Evolutionary conservation across 2,797 vertebrate genomes (phyloP), one percentile per base, ranked within the genome.

Genomic region (Falco cherrug): DNA sequence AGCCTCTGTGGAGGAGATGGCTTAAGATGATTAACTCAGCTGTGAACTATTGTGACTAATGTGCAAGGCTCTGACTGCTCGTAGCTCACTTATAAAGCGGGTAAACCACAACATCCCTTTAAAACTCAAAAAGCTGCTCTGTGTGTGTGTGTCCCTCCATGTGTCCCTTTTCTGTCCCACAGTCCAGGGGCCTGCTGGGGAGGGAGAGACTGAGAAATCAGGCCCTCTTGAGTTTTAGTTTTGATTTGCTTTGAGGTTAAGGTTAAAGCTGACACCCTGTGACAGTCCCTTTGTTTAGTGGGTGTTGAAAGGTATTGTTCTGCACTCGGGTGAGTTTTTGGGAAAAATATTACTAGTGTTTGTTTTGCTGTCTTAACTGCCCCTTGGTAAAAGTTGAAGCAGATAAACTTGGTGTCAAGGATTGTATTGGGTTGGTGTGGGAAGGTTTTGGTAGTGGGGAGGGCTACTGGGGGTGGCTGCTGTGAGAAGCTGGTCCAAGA

Each of bases 1-100:
- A 11, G 26, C 10, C 39, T 26, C 35, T 0, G 0, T 17, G 26
- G 12, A 74, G 56, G 54, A 43, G 22, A 25, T 1, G 13, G n/a
- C 19, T 70, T 17, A 7, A 41, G 41, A n/a, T 15, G 50, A 31
- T 18, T 21, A 37, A 29, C 28, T 63, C 25, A 16, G 20, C 65
- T 25, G 67, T 22, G 56, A 87, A 15, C 9, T 14, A 18, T 6
- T 20, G 61, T 26, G 26, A 45, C 14, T 41, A 10, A 37, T 31
- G 16, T 24, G 5, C 0, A 11, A 84, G 68, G 31, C 45, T 48
- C 39, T 0, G 2, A 31, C n/a, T 79, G n/a, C 25, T 69, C 31
- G 24, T 37, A n/a, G 50, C 37, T 69, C 68, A 17, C 18, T 69
- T 54, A 29, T 6, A 17, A 64, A 59, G n/a, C 37, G 56, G 35